Conservation (phyloP, 2,797 vertebrate species). For the Poecilia velifera region DNA sequence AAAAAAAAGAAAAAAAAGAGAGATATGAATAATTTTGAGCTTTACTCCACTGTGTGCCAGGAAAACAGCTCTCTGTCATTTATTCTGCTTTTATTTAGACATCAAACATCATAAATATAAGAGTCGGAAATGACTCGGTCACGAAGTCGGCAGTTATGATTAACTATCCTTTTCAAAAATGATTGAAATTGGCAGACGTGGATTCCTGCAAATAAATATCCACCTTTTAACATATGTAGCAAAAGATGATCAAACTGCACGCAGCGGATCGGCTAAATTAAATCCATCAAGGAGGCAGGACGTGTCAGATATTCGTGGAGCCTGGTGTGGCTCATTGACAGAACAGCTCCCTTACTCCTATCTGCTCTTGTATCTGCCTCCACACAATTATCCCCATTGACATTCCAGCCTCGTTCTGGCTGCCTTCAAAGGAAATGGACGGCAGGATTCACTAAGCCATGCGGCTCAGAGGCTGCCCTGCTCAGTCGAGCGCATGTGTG, state of each 20-base stretch:
- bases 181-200: constrained; percentile 6
- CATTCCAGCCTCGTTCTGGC: constrained; percentile 69
- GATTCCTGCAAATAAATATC: not conserved
- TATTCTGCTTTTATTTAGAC: constrained; percentile 9
- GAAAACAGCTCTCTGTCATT: not conserved
- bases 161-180: not conserved
- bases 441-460: constrained; percentile 72
- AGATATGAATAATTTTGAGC: not conserved
- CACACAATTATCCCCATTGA: constrained; percentile 77
- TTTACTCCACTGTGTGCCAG: not conserved
- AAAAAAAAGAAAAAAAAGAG: not conserved
- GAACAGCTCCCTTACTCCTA: constrained; percentile 63
- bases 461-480: constrained; percentile 58
- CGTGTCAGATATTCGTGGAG: constrained; percentile 67
- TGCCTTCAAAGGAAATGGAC: constrained; percentile 75
- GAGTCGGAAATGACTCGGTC: not conserved
- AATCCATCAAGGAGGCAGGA: constrained; percentile 62
- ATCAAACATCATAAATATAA: not conserved
- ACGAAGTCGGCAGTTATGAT: not conserved
- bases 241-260: constrained; percentile 33
- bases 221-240: constrained; percentile 22
- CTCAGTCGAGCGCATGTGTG: constrained; percentile 44
- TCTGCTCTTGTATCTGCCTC: constrained; percentile 77
- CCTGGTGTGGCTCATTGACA: constrained; percentile 67
- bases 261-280: constrained; percentile 55